Evolutionary conservation across 1,140 invertebrate species (phyloP).

Genomic region (Pseudomyrmex gracilis): DNA sequence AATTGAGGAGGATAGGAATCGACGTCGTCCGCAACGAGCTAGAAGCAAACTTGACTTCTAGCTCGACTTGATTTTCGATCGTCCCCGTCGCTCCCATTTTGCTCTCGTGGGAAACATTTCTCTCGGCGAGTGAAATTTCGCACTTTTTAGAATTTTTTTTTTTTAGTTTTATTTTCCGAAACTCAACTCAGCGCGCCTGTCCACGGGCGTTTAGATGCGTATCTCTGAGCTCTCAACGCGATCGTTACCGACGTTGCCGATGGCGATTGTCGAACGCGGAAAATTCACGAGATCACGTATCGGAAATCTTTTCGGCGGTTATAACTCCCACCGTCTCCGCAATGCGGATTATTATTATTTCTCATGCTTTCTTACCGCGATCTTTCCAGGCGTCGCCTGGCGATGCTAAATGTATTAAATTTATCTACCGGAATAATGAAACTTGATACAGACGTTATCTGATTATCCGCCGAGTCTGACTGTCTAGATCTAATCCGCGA

Average conservation of each 20-base stretch:
- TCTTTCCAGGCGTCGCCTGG: neutral
- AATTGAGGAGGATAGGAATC: conserved; percentile 74
- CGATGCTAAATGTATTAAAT: conserved; percentile 10
- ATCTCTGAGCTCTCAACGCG: conserved; percentile 40
- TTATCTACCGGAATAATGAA: conserved; percentile 40
- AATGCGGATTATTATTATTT: conserved; percentile 44
- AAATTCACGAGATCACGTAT: neutral
- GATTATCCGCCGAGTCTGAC: conserved; percentile 47
- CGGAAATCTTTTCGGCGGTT: no score
- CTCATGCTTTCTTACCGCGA: conserved; percentile 10
- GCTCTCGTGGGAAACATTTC: conserved; percentile 65
- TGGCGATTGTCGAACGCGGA: conserved; percentile 15
- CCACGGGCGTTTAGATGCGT: conserved; percentile 28
- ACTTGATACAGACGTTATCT: conserved; percentile 66
- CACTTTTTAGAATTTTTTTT: conserved; percentile 58
- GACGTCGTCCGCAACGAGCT: conserved; percentile 67
- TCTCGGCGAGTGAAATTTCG: conserved; percentile 48
- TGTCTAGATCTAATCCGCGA: conserved; percentile 53
- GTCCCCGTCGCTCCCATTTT: conserved; percentile 47
- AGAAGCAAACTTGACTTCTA: conserved; percentile 45
- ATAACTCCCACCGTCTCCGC: neutral
- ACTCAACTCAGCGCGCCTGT: conserved; percentile 23
- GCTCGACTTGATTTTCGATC: conserved; percentile 8
- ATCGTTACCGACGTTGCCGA: conserved; percentile 31
- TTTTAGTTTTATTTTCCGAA: neutral